Conservation (phyloP, 2,797 vertebrate species). For the Prionace glauca region DNA sequence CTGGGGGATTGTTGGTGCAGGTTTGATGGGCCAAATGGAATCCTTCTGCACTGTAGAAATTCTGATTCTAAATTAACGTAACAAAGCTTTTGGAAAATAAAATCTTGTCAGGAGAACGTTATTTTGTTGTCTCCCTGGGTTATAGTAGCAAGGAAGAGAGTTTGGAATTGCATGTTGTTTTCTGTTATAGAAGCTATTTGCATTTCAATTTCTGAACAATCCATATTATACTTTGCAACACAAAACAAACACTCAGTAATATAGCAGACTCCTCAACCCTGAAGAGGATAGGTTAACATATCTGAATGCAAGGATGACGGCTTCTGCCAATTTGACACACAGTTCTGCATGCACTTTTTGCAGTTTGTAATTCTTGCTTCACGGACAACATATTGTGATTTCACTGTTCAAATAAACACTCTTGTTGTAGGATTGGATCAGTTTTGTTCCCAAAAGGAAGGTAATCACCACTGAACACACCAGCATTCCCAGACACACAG, state of each 20-base stretch:
- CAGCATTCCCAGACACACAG: slow-evolving; percentile 88
- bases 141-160: no score
- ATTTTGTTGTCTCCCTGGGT: no score
- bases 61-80: no score
- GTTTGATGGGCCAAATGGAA: no score
- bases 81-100: no score
- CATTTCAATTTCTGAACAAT: no score
- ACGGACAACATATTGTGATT: slow-evolving; percentile 72
- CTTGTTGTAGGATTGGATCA: slow-evolving; percentile 82
- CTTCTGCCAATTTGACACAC: slow-evolving; percentile 81
- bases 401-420: slow-evolving; percentile 88
- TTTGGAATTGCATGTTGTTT: no score
- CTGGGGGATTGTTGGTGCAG: no score
- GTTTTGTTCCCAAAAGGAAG: slow-evolving; percentile 85
- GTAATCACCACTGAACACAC: slow-evolving; percentile 85
- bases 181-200: no score
- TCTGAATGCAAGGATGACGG: slow-evolving; percentile 83
- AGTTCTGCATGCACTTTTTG: slow-evolving; percentile 85
- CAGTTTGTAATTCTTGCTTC: slow-evolving; percentile 77
- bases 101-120: no score
- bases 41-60: no score
- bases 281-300: slow-evolving; percentile 82
- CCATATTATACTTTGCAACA: no score
- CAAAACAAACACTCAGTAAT: slow-evolving; percentile 59
- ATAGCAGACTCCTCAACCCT: slow-evolving; percentile 68